Percentiles rank a stretch among this genome's conserved stretches.
phyloP scores from a whole-genome alignment of 2,888 invertebrate species.

The Zootermopsis nevadensis region DNA sequence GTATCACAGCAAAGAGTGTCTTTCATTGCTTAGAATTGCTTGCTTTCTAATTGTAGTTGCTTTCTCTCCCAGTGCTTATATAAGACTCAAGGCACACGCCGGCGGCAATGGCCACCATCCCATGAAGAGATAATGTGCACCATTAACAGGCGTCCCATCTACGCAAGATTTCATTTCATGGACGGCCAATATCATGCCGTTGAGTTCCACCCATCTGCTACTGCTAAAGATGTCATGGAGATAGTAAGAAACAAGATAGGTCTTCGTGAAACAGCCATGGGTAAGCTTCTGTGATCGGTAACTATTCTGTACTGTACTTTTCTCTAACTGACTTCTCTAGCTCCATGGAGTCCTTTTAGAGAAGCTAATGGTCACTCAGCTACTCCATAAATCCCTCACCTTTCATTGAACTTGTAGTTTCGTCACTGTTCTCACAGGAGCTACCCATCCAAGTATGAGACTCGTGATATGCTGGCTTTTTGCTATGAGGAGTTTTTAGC shows the following conservation, averaged over 20 bases:
- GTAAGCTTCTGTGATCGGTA: slow-evolving; percentile 64
- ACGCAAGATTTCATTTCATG: slow-evolving; percentile 91
- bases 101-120: slow-evolving; percentile 91
- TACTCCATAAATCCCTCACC: no score
- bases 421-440: no score
- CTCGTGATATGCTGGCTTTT: no score
- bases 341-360: no score
- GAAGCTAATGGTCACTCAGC: no score
- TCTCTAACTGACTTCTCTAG: no score
- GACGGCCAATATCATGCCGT: slow-evolving; percentile 95
- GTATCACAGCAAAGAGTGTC: no score
- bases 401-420: no score
- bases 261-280: slow-evolving; percentile 79
- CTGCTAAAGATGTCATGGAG: slow-evolving; percentile 88
- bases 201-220: slow-evolving; percentile 94
- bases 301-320: no score
- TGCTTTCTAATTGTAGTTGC: background rate
- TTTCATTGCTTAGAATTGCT: no score
- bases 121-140: slow-evolving; percentile 93
- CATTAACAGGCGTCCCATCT: slow-evolving; percentile 89
- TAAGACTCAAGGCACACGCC: slow-evolving; percentile 75
- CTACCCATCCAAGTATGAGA: no score
- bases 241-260: slow-evolving; percentile 92
- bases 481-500: no score
- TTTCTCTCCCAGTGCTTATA: slow-evolving; percentile 70